Conservation (phyloP, 2,113 vertebrate species). For the Hiodon tergisus region DNA sequence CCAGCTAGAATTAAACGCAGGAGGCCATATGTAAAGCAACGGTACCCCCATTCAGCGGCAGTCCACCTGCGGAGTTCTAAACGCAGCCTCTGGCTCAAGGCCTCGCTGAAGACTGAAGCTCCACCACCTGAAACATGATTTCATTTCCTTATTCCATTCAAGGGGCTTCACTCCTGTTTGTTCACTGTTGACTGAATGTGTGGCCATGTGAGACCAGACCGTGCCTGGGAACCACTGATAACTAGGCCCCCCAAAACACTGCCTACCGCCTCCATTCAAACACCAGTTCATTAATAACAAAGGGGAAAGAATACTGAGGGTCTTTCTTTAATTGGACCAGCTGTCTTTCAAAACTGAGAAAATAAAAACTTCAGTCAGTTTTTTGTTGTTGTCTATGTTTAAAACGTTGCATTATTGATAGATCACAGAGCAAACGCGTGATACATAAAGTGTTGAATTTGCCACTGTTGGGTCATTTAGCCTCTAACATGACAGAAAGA, state of each 20-base stretch:
- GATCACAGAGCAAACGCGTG: background rate
- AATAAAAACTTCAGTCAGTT: constrained; percentile 27
- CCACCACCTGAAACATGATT: constrained; percentile 19
- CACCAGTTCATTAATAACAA: constrained; percentile 55
- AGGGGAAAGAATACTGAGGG: constrained; percentile 35
- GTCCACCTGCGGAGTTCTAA: background rate
- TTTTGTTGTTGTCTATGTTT: background rate
- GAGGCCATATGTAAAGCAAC: background rate
- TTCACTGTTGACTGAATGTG: constrained; percentile 61
- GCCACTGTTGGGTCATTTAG: background rate
- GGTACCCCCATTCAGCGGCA: background rate
- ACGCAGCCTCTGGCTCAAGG: background rate
- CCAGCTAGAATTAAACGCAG: background rate
- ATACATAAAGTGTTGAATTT: background rate
- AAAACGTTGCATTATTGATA: background rate
- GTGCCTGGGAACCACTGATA: constrained; percentile 62
- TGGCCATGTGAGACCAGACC: constrained; percentile 56
- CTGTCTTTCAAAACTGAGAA: constrained; percentile 52
- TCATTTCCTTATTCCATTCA: constrained; percentile 29
- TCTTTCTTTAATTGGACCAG: constrained; percentile 60
- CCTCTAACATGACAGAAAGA: too few relatives aligned
- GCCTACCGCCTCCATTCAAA: constrained; percentile 34
- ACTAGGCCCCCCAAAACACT: constrained; percentile 39
- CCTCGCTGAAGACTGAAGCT: constrained; percentile 5
- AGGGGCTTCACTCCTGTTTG: constrained; percentile 34